These are phyloP conservation scores for Anthoscopus minutus DNA, from an alignment of 2,113 vertebrate genomes.

Conservation along the genomic window DNA sequence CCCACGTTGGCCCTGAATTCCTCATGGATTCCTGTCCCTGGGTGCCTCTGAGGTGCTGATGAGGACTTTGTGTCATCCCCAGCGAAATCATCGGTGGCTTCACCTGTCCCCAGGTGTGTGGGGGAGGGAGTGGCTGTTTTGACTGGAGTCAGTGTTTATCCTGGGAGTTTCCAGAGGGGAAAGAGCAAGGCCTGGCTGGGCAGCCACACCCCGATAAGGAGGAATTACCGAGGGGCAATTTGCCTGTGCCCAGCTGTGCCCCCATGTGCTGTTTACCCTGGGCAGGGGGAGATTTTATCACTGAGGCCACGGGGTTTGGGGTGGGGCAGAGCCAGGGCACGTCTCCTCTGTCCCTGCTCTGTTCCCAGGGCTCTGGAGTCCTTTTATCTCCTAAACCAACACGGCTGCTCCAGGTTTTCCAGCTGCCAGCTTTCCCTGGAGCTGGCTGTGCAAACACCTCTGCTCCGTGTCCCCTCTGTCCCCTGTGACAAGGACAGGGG, in stretches of 20 bases:
- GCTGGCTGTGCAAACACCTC: background rate
- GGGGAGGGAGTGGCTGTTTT: background rate
- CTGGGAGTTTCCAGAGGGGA: background rate
- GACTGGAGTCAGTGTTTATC: background rate
- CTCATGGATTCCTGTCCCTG: fast-evolving
- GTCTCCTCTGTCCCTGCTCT: background rate
- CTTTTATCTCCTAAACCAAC: background rate
- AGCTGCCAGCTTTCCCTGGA: background rate
- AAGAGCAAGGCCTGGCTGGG: background rate
- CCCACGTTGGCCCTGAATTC: fast-evolving
- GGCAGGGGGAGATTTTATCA: background rate
- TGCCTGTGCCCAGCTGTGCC: background rate
- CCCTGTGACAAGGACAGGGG: background rate
- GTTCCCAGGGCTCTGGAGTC: background rate
- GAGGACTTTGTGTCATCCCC: background rate
- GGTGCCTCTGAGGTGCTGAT: fast-evolving
- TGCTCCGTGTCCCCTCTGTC: background rate
- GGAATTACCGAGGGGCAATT: background rate
- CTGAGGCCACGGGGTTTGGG: background rate
- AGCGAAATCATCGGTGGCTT: background rate
- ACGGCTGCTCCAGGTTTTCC: background rate
- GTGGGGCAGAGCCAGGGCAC: background rate
- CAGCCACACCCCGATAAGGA: background rate
- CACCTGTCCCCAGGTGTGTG: background rate
- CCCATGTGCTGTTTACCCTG: background rate